Conservation (phyloP, 2,888 invertebrate species). For the Tinea trinotella region DNA sequence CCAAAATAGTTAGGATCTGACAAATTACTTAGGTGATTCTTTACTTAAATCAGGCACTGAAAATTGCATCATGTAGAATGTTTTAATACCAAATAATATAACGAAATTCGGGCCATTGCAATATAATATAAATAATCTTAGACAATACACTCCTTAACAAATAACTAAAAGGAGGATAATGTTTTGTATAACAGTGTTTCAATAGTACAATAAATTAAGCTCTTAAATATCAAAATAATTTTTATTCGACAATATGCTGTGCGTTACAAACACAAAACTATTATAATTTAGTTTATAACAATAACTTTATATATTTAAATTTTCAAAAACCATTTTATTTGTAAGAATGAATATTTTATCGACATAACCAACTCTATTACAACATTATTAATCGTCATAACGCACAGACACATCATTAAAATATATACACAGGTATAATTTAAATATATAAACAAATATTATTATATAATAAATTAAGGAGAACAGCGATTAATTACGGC, state of each 20-base stretch:
- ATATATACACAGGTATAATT: not conserved
- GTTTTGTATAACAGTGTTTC: constrained; percentile 64
- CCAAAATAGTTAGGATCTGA: too few species aligned
- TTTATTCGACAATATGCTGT: not conserved
- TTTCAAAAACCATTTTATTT: too few species aligned
- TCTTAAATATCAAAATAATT: constrained; percentile 8
- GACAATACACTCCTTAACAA: constrained; percentile 52
- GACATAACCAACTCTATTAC: constrained; percentile 30
- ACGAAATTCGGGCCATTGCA: not conserved
- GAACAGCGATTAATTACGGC: not conserved
- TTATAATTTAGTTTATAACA: too few species aligned
- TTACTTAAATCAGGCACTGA: too few species aligned
- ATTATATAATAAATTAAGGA: not conserved
- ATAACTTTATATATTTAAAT: too few species aligned
- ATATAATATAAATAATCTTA: not conserved
- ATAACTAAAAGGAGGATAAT: constrained; percentile 60
- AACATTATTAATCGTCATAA: constrained; percentile 23
- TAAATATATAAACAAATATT: not conserved
- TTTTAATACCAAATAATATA: too few species aligned
- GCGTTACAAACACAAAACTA: not conserved
- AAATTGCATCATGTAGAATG: not conserved
- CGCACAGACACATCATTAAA: not conserved
- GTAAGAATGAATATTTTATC: not conserved
- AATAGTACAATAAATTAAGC: not conserved
- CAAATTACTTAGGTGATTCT: too few species aligned